Percentiles rank a stretch among this genome's conserved stretches.
Conservation (phyloP, 2,797 vertebrate genomes). For the Euphonia xanthogaster region DNA sequence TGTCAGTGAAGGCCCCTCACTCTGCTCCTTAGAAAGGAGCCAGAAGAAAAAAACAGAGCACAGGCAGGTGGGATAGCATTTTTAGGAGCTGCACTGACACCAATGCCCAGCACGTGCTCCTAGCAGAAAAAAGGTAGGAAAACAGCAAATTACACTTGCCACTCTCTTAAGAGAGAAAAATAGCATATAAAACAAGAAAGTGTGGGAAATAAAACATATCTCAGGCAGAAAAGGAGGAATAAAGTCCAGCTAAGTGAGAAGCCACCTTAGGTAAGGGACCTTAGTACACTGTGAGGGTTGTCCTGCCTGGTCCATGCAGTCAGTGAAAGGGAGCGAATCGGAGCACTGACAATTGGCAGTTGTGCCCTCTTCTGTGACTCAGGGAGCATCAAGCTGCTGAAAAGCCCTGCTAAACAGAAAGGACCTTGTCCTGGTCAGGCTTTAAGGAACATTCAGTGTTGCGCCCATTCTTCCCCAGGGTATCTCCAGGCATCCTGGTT, state of each 20-base stretch:
- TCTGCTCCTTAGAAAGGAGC: not conserved
- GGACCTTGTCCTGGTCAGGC: not conserved
- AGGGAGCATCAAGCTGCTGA: not conserved
- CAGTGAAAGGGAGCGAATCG: not conserved
- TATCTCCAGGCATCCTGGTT: not conserved
- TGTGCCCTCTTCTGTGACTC: not conserved
- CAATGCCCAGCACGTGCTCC: not conserved
- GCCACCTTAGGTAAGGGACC: not conserved
- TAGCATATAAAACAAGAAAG: not conserved
- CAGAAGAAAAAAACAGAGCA: not conserved
- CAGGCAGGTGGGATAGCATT: not conserved
- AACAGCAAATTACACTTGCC: not conserved
- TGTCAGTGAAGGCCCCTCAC: not conserved
- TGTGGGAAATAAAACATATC: not conserved
- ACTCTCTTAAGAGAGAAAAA: not conserved
- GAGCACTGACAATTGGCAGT: not conserved
- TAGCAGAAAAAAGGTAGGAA: not conserved
- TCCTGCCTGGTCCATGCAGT: not conserved
- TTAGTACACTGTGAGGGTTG: not conserved
- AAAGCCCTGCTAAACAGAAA: not conserved
- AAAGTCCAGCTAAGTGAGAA: not conserved
- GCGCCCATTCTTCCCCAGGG: not conserved
- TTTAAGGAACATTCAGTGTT: not conserved
- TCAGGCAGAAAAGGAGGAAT: not conserved
- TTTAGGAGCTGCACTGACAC: not conserved